These are phyloP conservation scores for Hypomecis punctinalis DNA, from an alignment of 2,888 invertebrate genomes.

Conservation along the genomic window DNA sequence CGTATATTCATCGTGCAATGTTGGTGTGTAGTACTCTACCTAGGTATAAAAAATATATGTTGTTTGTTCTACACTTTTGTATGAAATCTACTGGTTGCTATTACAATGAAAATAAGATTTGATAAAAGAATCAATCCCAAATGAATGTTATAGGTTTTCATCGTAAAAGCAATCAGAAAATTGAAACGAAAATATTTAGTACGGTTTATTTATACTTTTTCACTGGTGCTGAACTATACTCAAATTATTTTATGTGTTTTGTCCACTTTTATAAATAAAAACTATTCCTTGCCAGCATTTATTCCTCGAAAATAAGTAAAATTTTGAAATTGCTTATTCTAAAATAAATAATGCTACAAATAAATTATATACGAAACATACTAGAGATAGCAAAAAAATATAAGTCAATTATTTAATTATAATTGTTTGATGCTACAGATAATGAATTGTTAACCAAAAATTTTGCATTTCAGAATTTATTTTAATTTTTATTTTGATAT, in stretches of 20 bases:
- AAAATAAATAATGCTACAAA: background rate
- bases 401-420: conserved; percentile 32
- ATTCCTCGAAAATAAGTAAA: conserved; percentile 42
- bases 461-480: conserved; percentile 36
- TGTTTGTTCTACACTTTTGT: conserved; percentile 36
- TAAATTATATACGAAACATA: conserved; percentile 3
- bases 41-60: conserved; percentile 50
- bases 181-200: background rate
- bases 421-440: conserved; percentile 28
- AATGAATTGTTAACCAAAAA: conserved; percentile 34
- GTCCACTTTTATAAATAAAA: conserved; percentile 47
- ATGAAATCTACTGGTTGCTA: conserved; percentile 30
- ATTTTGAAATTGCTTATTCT: conserved; percentile 26
- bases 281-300: conserved; percentile 74
- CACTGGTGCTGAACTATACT: conserved; percentile 67
- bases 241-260: conserved; percentile 50
- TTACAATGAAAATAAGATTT: conserved; percentile 5
- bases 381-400: conserved; percentile 15
- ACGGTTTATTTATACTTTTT: conserved; percentile 38
- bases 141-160: background rate
- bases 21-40: conserved; percentile 64
- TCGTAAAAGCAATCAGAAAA: background rate
- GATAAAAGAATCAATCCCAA: background rate
- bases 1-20: conserved; percentile 72
- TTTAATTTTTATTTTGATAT: conserved; percentile 22